These are phyloP conservation scores for Oscheius sp. DNA, from an alignment of 2,888 invertebrate genomes.

Conservation along the genomic window DNA sequence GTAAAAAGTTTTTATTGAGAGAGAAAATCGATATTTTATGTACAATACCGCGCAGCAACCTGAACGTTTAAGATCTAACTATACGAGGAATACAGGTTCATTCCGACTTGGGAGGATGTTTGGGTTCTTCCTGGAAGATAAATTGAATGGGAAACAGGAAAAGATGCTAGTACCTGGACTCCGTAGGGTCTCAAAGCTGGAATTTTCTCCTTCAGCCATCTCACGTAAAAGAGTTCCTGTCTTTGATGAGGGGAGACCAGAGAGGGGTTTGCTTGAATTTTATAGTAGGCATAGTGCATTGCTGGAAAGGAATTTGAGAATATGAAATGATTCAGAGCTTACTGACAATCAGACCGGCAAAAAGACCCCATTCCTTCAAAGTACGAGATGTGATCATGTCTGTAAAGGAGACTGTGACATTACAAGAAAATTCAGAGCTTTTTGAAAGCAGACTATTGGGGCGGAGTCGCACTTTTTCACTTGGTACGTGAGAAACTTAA, in stretches of 20 bases:
- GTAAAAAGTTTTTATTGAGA: not conserved
- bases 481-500: conserved; percentile 24
- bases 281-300: conserved; percentile 69
- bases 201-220: conserved; percentile 65
- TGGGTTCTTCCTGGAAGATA: conserved; percentile 17
- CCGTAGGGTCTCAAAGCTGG: conserved; percentile 60
- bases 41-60: not conserved
- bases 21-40: not conserved
- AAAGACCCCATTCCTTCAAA: conserved; percentile 49
- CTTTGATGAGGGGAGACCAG: conserved; percentile 59
- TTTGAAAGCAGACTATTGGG: not conserved
- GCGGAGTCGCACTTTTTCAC: not conserved
- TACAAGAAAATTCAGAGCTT: not conserved
- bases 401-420: not conserved
- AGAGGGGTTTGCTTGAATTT: conserved; percentile 64
- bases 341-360: conserved; percentile 59
- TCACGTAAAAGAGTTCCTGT: conserved; percentile 67
- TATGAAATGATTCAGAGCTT: conserved; percentile 31
- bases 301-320: conserved; percentile 43
- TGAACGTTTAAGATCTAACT: not conserved
- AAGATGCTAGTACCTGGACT: conserved; percentile 35
- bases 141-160: not conserved
- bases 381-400: conserved; percentile 41
- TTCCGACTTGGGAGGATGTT: conserved; percentile 13
- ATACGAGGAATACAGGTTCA: not conserved